These are phyloP conservation scores for Hyperoodon ampullatus DNA, from an alignment of 2,113 vertebrate species.

Conservation along the genomic window DNA sequence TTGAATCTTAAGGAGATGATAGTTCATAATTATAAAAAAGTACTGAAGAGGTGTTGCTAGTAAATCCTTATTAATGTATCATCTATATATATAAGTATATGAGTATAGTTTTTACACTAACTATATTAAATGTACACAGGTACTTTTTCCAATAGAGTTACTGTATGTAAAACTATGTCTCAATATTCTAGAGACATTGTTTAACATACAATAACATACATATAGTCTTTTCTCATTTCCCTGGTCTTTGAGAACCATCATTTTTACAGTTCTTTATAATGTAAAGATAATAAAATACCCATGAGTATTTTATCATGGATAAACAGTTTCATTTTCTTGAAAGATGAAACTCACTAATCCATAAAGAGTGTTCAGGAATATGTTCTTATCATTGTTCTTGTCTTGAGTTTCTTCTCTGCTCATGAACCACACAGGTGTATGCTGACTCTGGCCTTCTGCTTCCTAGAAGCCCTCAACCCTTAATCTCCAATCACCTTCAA, in stretches of 20 bases:
- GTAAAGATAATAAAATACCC: background rate
- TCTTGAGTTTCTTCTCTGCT: background rate
- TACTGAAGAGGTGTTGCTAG: background rate
- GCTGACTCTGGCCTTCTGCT: background rate
- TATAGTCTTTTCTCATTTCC: background rate
- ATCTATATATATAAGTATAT: background rate
- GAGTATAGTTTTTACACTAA: background rate
- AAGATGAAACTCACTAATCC: background rate
- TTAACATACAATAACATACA: background rate
- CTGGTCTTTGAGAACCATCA: background rate
- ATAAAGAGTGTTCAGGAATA: background rate
- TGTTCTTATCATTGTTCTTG: background rate
- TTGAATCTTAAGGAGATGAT: background rate
- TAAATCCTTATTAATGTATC: background rate
- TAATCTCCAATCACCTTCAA: background rate
- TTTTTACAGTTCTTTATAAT: background rate
- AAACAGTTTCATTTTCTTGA: background rate
- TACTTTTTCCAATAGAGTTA: background rate
- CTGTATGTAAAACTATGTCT: background rate
- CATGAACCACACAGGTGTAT: background rate
- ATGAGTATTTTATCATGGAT: background rate
- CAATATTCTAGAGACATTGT: background rate
- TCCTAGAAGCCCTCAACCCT: background rate
- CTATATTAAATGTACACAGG: background rate
- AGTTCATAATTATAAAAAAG: background rate